A percentile compares a stretch with the other conserved stretches of the same genome.
phyloP scores from a whole-genome alignment of 2,888 invertebrate genomes.

The Volucella inanis region DNA sequence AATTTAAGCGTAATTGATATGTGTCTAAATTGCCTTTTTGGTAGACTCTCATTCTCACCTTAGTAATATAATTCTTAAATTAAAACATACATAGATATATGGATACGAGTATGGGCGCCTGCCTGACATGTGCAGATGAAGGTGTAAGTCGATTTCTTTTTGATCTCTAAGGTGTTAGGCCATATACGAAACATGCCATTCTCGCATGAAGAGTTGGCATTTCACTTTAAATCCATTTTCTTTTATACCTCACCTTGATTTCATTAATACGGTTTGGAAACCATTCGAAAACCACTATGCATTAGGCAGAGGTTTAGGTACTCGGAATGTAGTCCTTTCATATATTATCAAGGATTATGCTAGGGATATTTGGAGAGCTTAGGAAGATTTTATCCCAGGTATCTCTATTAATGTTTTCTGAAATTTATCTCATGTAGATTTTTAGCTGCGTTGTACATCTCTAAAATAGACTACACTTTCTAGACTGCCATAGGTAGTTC shows the following conservation, averaged over 20 bases:
- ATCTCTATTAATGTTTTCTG: too few species aligned
- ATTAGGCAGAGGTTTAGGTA: neutral
- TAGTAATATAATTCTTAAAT: neutral
- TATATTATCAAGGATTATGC: too few species aligned
- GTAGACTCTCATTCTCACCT: neutral
- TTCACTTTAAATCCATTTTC: conserved; percentile 29
- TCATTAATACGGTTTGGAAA: conserved; percentile 18
- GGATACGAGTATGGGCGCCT: neutral
- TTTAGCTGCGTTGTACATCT: too few species aligned
- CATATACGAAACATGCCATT: neutral
- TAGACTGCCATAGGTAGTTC: too few species aligned
- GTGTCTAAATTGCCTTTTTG: conserved; percentile 27
- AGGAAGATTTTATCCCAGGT: too few species aligned
- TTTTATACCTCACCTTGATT: conserved; percentile 9
- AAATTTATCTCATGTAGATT: too few species aligned
- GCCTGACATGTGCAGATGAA: too few species aligned
- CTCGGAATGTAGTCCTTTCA: neutral
- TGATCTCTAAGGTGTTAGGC: conserved; percentile 28
- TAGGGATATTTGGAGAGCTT: too few species aligned
- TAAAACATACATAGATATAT: neutral
- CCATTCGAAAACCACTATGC: neutral
- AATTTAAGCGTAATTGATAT: conserved; percentile 50
- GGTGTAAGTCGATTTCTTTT: conserved; percentile 17
- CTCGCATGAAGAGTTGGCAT: neutral
- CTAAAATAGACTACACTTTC: too few species aligned